Evolutionary conservation across 2,113 vertebrate species (phyloP), one percentile per base, ranked within the genome.

Genomic region (Vanacampus margaritifer): DNA sequence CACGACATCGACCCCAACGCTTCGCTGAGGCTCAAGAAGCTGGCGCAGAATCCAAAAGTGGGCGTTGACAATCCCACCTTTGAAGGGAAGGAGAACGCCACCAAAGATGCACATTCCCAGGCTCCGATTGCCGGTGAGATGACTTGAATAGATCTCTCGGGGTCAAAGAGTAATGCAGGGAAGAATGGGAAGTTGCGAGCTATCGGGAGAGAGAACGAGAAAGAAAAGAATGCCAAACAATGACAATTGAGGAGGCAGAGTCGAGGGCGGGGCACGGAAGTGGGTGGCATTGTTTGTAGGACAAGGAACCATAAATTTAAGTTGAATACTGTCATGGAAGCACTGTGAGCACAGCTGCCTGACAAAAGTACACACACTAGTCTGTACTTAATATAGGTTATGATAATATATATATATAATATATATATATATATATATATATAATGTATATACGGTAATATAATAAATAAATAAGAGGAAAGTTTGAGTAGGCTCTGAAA

Each of bases 61-160:
- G 96, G 94, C 89, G 95, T 96, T 76, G 95, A 97, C 88, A 98
- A 98, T 79, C 95, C 95, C 62, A 97, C 94, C 73, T 98, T 97
- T 78, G 95, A 98, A 59, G 94, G 90, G 17, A 93, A 94, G 66
- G 94, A 98, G 88, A 92, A 88, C 83, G 72, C 83, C 90, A 78
- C 91, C 90, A 86, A 90, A 92, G 87, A 92, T 89, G 67, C 79
- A 75, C 83, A 89, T 84, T 81, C 88, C 71, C 62, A 91, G 87
- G 92, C 79, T 64, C 74, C 66, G 36, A 70, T 77, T 14, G 69
- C 65, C 0, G 88, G 87, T 88, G 76, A 87, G 86, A 86, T 19
- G 17, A 64, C 32, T 24, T 8, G 37, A 57, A 61, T 4, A 57
- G 36, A 36, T 9, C 37, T 28, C 39, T 3, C 14, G 46, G 35